Conservation (phyloP, 2,113 vertebrate species). For the Siniperca knerii region DNA sequence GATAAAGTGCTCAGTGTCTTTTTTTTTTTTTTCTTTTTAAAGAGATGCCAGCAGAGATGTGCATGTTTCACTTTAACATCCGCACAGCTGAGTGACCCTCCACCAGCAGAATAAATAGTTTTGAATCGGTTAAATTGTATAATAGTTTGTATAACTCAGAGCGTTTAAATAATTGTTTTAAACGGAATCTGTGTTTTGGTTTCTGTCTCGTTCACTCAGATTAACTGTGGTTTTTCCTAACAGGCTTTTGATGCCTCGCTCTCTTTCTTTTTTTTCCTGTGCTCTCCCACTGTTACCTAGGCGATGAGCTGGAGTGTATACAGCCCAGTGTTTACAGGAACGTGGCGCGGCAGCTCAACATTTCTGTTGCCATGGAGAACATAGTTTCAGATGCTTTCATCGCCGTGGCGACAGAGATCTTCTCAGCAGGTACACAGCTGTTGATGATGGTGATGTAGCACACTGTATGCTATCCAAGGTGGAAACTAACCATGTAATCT, state of each 20-base stretch:
- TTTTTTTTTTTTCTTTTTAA: background rate
- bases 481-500: background rate
- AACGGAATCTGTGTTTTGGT: background rate
- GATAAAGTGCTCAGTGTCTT: background rate
- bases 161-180: background rate
- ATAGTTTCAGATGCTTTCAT: constrained; percentile 94
- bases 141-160: background rate
- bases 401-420: constrained; percentile 92
- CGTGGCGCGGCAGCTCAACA: constrained; percentile 92
- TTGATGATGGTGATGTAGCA: background rate
- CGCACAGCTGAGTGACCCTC: background rate
- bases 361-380: constrained; percentile 89
- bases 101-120: background rate
- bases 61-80: background rate
- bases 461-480: background rate
- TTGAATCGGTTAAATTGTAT: background rate
- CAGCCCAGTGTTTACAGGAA: constrained; percentile 93
- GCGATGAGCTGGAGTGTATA: constrained; percentile 95
- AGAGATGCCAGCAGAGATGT: background rate
- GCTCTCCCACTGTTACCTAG: constrained; percentile 79
- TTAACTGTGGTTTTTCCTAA: background rate
- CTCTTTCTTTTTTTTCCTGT: background rate
- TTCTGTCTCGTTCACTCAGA: background rate
- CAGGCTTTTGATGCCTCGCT: constrained; percentile 10
- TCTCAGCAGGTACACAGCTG: constrained; percentile 89